Evolutionary conservation across 2,797 vertebrate genomes (phyloP), one percentile per base, ranked within the genome.

Genomic region (Danio choprae): DNA sequence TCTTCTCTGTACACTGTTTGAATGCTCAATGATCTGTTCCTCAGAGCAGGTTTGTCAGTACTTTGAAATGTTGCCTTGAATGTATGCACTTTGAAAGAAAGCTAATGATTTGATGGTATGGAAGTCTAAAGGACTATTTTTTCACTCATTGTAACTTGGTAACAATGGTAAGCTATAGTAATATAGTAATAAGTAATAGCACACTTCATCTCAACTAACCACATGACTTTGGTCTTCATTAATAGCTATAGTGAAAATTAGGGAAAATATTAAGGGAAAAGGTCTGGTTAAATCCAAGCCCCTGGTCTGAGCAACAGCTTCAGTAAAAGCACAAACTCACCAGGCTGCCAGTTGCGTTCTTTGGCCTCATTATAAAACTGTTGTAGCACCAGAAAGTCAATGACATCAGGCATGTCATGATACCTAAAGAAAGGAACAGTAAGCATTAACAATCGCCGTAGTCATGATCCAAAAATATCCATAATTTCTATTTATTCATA

Each of bases 361-460:
- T 95, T 97, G 89, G 97, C 98, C 90, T 98, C 97, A 43, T 96
- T 97, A 91, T 98, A 99, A 93, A 98, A 98, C 87, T 98, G 98
- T 90, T 96, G 96, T 88, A 99, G 93, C 84, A 99, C 96, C 91
- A 99, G 93, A 89, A 99, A 99, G 87, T 99, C 98, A 83, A 99
- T 99, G 87, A 99, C 98, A 89, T 99, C 98, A n/a, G 97, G 98
- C 98, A 99, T 99, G 89, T 99, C 98, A 16, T 99, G 98, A 90
- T 99, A 99, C 88, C 98, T 99, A 48, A 55, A 70, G 71, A 41
- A 3, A 12, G 29, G 44, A 16, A 81, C 7, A 43, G 62, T 13
- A 7, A 36, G 29, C 1, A 67, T 46, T 1, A 59, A 75, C 71
- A 53, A 64, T 6, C 29, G 18, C 3, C 11, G 48, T 1, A 1